Evolutionary conservation across 2,113 vertebrate genomes (phyloP), one percentile per base, ranked within the genome.

Genomic region (Nesoenas mayeri): DNA sequence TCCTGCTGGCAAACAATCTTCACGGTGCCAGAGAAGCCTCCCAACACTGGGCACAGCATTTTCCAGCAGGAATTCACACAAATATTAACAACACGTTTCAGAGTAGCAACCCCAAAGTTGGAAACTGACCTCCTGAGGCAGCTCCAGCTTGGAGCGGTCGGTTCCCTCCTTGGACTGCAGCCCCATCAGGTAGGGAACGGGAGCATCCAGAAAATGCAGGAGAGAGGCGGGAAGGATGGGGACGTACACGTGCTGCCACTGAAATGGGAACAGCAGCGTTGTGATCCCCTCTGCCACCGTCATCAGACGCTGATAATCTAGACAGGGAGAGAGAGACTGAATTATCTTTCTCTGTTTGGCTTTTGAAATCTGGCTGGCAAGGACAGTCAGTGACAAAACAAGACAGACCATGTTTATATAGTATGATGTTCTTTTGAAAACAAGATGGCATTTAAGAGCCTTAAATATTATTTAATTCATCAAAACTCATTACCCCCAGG

Each of bases 221-320:
- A 99, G 97, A 17, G 99, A 99, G 3, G 99, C 98, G 29, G 99
- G 99, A 48, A 99, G 98, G 94, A 99, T 99, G 92, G 99, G 99
- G 32, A 99, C 98, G 5, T 99, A 99, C 14, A 99, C 99, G 11
- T 99, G 99, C 93, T 99, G 99, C 99, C 99, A 99, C 81, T 99
- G 99, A 97, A 99, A 99, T 0, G 99, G 99, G 98, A 99, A 99
- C 54, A 99, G 97, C 79, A 99, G 97, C 0, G 99, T 98, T 3
- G 98, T 99, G 97, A 99, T 97, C 54, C 99, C 98, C 93, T 99
- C 99, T 0, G 99, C 99, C 89, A 99, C 99, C 0, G 98, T 99
- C 99, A 99, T 99, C 97, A 99, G 96, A 50, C 98, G 98, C 91
- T 99, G 99, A 91, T 99, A 99, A 97, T 99, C 99, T 99, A 96